phyloP scores from a whole-genome alignment of 2,797 vertebrate species.

The Poecilia wingei region DNA sequence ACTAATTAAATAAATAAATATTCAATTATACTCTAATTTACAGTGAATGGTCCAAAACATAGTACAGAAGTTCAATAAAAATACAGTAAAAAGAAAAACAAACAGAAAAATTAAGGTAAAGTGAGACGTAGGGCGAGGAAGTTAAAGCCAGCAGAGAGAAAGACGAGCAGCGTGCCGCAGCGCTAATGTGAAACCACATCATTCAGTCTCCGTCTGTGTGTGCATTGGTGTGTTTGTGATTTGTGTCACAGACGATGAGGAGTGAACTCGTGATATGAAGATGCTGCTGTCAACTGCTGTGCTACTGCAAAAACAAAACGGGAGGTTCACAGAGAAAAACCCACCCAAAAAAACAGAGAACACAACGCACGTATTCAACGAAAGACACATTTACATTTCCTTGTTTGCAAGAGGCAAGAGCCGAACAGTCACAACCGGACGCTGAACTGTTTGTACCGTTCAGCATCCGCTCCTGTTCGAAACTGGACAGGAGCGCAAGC shows the following conservation, averaged over 20 bases:
- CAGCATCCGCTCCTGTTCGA: not conserved
- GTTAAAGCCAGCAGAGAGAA: not conserved
- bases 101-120: not conserved
- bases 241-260: not conserved
- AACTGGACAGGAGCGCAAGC: slow-evolving; percentile 25
- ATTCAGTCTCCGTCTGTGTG: slow-evolving; percentile 39
- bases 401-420: not conserved
- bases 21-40: not conserved
- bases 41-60: not conserved
- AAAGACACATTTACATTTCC: not conserved
- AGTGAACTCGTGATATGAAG: not conserved
- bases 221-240: slow-evolving; percentile 17
- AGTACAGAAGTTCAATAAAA: not conserved
- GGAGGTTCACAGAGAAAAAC: not conserved
- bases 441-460: not conserved
- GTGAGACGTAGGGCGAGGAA: not conserved
- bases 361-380: not conserved
- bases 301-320: not conserved
- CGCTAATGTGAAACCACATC: slow-evolving; percentile 41
- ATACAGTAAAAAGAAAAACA: not conserved
- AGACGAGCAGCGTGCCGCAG: not conserved
- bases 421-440: not conserved
- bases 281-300: slow-evolving; percentile 5
- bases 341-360: not conserved
- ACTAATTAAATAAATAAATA: not conserved